These are phyloP conservation scores for Heterohyrax brucei DNA, from an alignment of 2,797 vertebrate species.

Conservation along the genomic window DNA sequence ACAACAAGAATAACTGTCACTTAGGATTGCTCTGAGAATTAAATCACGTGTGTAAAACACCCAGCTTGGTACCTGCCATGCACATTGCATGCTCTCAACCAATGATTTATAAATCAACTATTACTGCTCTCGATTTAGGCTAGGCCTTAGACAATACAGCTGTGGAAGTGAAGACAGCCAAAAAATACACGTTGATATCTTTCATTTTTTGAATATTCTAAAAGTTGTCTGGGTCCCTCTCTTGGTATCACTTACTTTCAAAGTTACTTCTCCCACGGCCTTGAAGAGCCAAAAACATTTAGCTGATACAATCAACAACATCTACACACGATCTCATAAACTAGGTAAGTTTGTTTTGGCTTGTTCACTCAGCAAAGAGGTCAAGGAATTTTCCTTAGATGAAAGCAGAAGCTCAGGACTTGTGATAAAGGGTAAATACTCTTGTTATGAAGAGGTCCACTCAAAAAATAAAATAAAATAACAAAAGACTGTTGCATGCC, in stretches of 20 bases:
- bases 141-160: background rate
- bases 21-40: background rate
- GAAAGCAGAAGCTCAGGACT: background rate
- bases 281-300: slow-evolving; percentile 44
- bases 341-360: slow-evolving; percentile 4
- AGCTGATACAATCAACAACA: background rate
- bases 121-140: background rate
- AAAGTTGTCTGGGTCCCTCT: background rate
- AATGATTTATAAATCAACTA: background rate
- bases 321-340: slow-evolving; percentile 7
- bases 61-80: background rate
- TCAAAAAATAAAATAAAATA: background rate
- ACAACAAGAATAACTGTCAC: background rate
- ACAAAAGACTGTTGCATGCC: background rate
- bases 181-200: background rate
- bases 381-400: background rate
- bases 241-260: background rate
- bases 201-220: background rate
- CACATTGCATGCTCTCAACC: background rate
- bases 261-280: background rate
- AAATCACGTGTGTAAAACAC: background rate
- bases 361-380: slow-evolving; percentile 29
- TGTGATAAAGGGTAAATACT: slow-evolving; percentile 2
- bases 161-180: background rate
- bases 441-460: background rate